Percentiles rank a stretch among this genome's conserved stretches.
These are phyloP conservation scores for Ceramica pisi DNA, from an alignment of 2,888 invertebrate genomes.

Conservation along the genomic window DNA sequence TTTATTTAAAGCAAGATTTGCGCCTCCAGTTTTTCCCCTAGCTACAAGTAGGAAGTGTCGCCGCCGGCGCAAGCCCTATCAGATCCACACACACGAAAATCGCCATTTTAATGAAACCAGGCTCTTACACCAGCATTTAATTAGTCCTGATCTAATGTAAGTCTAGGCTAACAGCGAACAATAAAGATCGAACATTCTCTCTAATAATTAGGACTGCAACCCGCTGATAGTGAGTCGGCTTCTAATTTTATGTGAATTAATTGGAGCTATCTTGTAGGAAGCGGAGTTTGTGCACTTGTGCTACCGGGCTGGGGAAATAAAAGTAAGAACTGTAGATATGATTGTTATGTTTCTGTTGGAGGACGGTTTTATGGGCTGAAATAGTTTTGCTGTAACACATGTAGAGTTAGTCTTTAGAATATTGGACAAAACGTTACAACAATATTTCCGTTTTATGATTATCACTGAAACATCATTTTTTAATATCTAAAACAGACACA, in stretches of 20 bases:
- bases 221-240: slow-evolving; percentile 80
- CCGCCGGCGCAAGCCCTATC: slow-evolving; percentile 75
- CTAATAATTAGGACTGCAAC: slow-evolving; percentile 86
- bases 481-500: neutral
- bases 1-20: slow-evolving; percentile 66
- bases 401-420: neutral
- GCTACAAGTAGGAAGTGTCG: slow-evolving; percentile 71
- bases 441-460: neutral
- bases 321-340: slow-evolving; percentile 19
- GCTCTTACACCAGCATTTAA: slow-evolving; percentile 79
- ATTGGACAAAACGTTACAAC: neutral
- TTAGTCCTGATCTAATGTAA: slow-evolving; percentile 86
- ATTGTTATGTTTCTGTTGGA: slow-evolving; percentile 22
- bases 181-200: slow-evolving; percentile 88
- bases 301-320: slow-evolving; percentile 28
- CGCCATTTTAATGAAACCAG: slow-evolving; percentile 85
- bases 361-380: neutral
- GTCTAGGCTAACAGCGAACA: slow-evolving; percentile 80
- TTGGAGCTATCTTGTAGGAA: slow-evolving; percentile 84
- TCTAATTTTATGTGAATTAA: slow-evolving; percentile 86
- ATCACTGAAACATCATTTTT: neutral
- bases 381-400: neutral
- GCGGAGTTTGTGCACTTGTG: slow-evolving; percentile 64
- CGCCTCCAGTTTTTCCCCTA: slow-evolving; percentile 62
- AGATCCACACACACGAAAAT: slow-evolving; percentile 89